Percentiles rank a stretch among this genome's conserved stretches.
phyloP scores from a whole-genome alignment of 2,113 vertebrate genomes.

The Candoia aspera region DNA sequence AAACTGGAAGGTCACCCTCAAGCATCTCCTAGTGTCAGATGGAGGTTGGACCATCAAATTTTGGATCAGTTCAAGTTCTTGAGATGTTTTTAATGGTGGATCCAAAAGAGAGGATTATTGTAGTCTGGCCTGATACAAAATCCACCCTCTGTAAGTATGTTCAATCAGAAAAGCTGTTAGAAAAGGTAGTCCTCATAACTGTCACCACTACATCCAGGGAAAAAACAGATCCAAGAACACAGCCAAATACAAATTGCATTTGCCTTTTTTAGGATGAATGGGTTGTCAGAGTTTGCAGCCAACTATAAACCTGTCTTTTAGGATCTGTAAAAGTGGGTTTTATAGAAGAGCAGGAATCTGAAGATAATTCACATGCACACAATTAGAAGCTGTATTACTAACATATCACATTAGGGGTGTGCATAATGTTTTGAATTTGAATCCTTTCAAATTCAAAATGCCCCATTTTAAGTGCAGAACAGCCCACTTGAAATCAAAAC shows the following conservation, averaged over 20 bases:
- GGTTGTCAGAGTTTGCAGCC: background rate
- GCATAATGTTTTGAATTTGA: background rate
- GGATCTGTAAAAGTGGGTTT: background rate
- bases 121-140: background rate
- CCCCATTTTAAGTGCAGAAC: background rate
- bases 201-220: background rate
- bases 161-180: background rate
- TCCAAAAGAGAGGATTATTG: background rate
- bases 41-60: background rate
- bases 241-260: background rate
- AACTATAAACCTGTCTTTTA: background rate
- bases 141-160: background rate
- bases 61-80: background rate
- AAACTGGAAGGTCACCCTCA: background rate
- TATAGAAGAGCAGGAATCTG: background rate
- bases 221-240: background rate
- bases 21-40: background rate
- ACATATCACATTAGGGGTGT: background rate
- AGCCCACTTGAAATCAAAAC: background rate
- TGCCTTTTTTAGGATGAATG: background rate
- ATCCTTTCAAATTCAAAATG: background rate
- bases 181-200: background rate
- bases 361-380: background rate
- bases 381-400: background rate
- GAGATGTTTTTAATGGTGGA: background rate